phyloP scores from a whole-genome alignment of 2,888 invertebrate genomes.

The Troglohyphantes excavatus region DNA sequence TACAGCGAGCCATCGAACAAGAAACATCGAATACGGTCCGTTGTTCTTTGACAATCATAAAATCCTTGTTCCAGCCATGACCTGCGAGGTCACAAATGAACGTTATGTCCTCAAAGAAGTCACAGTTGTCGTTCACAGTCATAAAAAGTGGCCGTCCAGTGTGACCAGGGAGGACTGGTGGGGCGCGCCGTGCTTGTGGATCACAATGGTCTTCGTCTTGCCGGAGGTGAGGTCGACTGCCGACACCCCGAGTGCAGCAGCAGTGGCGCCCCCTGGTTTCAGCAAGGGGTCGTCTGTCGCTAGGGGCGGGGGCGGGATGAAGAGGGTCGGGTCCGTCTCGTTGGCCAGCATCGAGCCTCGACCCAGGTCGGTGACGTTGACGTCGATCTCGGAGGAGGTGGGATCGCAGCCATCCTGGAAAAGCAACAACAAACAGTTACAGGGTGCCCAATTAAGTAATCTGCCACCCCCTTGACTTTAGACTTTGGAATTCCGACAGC shows the following conservation, averaged over 20 bases:
- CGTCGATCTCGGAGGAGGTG: slow-evolving; percentile 33
- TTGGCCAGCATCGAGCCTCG: slow-evolving; percentile 66
- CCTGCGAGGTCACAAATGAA: too few species aligned
- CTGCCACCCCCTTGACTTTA: too few species aligned
- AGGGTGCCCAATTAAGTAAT: too few species aligned
- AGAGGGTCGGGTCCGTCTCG: slow-evolving; percentile 52
- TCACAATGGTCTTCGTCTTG: slow-evolving; percentile 74
- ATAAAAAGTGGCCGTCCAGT: slow-evolving; percentile 77
- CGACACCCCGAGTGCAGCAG: slow-evolving; percentile 73
- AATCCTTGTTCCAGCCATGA: too few species aligned
- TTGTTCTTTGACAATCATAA: too few species aligned
- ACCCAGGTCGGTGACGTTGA: slow-evolving; percentile 41
- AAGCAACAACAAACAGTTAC: too few species aligned
- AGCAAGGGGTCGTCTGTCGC: slow-evolving; percentile 63
- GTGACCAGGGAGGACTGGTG: slow-evolving; percentile 63
- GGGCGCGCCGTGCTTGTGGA: slow-evolving; percentile 34
- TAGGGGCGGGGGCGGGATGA: slow-evolving; percentile 67
- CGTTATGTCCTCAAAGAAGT: too few species aligned
- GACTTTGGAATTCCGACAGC: too few species aligned
- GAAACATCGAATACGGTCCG: too few species aligned
- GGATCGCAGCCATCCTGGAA: slow-evolving; percentile 62
- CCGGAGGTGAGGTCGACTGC: slow-evolving; percentile 75
- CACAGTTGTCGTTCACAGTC: slow-evolving; percentile 37
- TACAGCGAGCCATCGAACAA: too few species aligned
- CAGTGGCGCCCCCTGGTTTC: slow-evolving; percentile 69